Conservation (phyloP, 2,888 invertebrate genomes). For the Nasonovia ribisnigri region DNA sequence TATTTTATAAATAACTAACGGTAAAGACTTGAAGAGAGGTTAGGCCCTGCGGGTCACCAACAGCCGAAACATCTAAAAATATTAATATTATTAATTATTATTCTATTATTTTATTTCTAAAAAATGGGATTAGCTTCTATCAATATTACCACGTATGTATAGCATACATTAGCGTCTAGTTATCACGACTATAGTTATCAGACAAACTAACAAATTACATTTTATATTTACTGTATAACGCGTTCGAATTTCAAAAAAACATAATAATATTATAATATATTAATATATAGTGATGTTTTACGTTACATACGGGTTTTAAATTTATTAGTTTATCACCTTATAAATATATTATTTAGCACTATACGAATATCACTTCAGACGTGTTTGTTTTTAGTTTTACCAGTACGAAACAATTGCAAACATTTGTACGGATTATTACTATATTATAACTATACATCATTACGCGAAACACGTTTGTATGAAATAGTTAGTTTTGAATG, state of each 20-base stretch:
- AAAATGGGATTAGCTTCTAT: not conserved
- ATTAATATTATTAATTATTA: not conserved
- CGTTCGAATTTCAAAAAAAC: not conserved
- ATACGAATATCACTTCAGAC: not conserved
- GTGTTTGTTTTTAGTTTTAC: not conserved
- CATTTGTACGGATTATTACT: not conserved
- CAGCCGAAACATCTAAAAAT: not conserved
- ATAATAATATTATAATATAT: not conserved
- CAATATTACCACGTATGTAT: not conserved
- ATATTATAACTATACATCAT: not conserved
- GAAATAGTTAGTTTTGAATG: not conserved
- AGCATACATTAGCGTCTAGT: not conserved
- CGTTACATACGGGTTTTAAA: not conserved
- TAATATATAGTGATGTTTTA: not conserved
- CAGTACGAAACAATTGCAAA: not conserved
- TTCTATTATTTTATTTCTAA: not conserved
- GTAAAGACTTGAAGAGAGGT: constrained; percentile 14
- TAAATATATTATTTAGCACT: not conserved
- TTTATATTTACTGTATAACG: not conserved
- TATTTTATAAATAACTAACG: not conserved
- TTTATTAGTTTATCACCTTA: not conserved
- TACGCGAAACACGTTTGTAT: not conserved
- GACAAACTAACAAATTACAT: not conserved
- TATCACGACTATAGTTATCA: not conserved
- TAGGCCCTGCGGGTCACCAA: not conserved